Conservation (phyloP, 37 sponge, comb jelly and placozoan genomes). For the Dysidea cf. avara region DNA sequence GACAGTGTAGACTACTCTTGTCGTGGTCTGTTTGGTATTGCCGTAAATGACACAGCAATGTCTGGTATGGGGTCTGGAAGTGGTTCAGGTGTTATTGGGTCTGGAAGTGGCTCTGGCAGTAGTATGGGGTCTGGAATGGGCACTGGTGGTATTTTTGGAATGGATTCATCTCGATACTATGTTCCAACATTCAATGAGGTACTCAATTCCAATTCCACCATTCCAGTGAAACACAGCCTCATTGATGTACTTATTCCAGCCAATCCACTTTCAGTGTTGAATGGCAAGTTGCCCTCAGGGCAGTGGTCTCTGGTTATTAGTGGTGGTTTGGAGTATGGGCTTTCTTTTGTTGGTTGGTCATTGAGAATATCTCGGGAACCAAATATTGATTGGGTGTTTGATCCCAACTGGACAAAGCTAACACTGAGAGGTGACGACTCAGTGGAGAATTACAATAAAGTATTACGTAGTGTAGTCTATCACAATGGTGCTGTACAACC, state of each 20-base stretch:
- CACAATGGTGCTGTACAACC: constrained; percentile 41
- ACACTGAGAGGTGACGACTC: constrained; percentile 74
- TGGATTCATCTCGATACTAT: not conserved
- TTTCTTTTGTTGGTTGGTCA: constrained; percentile 75
- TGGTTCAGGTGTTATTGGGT: constrained; percentile 12
- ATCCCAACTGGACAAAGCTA: constrained; percentile 35
- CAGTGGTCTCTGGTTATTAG: constrained; percentile 66
- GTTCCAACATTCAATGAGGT: constrained; percentile 13
- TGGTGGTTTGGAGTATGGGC: not conserved
- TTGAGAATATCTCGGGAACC: constrained; percentile 78
- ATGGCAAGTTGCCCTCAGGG: constrained; percentile 61
- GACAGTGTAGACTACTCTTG: constrained; percentile 27
- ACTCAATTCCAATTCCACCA: constrained; percentile 38
- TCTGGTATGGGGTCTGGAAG: not conserved
- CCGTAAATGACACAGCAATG: not conserved
- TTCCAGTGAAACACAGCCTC: constrained; percentile 51
- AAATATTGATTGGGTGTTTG: constrained; percentile 66
- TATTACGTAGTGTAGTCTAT: constrained; percentile 73
- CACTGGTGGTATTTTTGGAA: no score
- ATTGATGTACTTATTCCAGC: constrained; percentile 58
- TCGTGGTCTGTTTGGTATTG: not conserved
- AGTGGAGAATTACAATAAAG: constrained; percentile 64
- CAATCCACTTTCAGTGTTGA: constrained; percentile 45
- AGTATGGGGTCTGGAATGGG: constrained; percentile 4
- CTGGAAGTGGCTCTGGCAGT: constrained; percentile 7